A percentile compares a stretch with the other conserved stretches of the same genome.
Evolutionary conservation across 1,140 invertebrate genomes (phyloP).

Genomic region (Trachymyrmex cornetzi): DNA sequence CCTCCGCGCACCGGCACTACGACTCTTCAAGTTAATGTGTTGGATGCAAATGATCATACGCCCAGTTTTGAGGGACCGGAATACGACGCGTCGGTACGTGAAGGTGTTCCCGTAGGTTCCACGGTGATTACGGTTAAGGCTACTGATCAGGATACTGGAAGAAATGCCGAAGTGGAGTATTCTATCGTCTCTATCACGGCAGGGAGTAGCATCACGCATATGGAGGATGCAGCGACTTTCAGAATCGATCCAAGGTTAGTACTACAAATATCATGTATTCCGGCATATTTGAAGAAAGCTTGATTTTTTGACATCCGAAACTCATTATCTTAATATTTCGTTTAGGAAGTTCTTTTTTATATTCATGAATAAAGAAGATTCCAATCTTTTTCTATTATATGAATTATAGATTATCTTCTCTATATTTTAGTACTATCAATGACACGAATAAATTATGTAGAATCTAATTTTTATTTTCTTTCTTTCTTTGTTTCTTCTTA

Average conservation of each 20-base stretch:
- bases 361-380: too few species aligned
- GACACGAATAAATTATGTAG: background rate
- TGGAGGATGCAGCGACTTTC: slow-evolving; percentile 85
- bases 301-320: too few species aligned
- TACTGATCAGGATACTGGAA: slow-evolving; percentile 95
- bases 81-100: slow-evolving; percentile 94
- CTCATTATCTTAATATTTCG: too few species aligned
- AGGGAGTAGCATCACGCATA: slow-evolving; percentile 83
- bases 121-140: slow-evolving; percentile 96
- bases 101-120: slow-evolving; percentile 95
- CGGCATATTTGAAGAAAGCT: background rate
- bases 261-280: background rate
- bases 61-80: slow-evolving; percentile 96
- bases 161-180: slow-evolving; percentile 96
- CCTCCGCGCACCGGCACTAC: slow-evolving; percentile 95
- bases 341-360: too few species aligned
- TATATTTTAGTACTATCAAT: background rate
- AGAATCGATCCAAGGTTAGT: slow-evolving; percentile 89
- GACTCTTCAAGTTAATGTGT: slow-evolving; percentile 95
- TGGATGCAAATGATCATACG: slow-evolving; percentile 97
- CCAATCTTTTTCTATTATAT: too few species aligned
- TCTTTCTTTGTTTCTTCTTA: background rate
- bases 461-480: background rate
- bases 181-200: slow-evolving; percentile 91
- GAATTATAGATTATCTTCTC: too few species aligned